Percentiles rank a stretch among this genome's conserved stretches.
phyloP scores from a whole-genome alignment of 2,797 vertebrate genomes.

The Sebastes diploproa region DNA sequence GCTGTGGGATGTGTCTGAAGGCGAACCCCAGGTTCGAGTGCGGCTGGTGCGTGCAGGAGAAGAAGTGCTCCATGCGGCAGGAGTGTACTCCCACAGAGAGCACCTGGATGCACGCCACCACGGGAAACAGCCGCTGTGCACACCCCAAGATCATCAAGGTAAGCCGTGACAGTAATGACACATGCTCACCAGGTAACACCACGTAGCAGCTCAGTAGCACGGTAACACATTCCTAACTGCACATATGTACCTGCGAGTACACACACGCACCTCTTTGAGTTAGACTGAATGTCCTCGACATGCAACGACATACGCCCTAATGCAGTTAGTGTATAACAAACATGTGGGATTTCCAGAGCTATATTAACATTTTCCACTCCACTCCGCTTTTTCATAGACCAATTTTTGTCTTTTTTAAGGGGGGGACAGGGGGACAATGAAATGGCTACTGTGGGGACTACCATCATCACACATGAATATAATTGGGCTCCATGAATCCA shows the following conservation, averaged over 20 bases:
- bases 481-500: no score
- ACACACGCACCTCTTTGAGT: not conserved
- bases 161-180: conserved; percentile 78
- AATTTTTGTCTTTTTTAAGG: no score
- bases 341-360: not conserved
- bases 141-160: conserved; percentile 96
- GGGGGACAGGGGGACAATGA: no score
- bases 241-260: conserved; percentile 15
- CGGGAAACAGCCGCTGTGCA: conserved; percentile 90
- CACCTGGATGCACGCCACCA: conserved; percentile 92
- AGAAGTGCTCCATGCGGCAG: conserved; percentile 92
- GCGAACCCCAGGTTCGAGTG: conserved; percentile 95
- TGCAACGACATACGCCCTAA: not conserved
- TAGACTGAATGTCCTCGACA: not conserved
- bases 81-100: conserved; percentile 83
- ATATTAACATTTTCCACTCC: not conserved
- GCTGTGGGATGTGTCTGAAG: conserved; percentile 97
- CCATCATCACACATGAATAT: no score
- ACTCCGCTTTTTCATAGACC: no score
- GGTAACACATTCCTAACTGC: not conserved
- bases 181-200: conserved; percentile 60
- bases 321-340: not conserved
- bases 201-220: not conserved
- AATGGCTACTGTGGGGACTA: no score
- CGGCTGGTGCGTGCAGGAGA: conserved; percentile 93